Evolutionary conservation across 2,888 invertebrate genomes (phyloP).

Genomic region (Xanthostigma xanthostigma): DNA sequence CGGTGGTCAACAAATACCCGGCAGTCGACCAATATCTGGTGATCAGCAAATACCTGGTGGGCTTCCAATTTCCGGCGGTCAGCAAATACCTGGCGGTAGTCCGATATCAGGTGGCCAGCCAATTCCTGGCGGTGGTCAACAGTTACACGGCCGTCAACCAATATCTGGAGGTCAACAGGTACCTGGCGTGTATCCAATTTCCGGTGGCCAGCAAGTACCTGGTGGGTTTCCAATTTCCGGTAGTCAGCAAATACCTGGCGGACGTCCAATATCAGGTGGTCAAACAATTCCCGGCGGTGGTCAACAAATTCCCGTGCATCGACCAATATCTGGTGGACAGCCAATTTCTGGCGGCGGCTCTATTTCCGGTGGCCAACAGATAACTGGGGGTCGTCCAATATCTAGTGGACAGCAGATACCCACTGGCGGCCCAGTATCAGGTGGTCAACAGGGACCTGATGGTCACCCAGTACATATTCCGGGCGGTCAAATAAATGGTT

Average conservation of each 20-base stretch:
- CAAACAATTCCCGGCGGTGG: too few species aligned
- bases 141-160: not conserved
- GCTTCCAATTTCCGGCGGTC: not conserved
- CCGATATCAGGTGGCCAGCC: too few species aligned
- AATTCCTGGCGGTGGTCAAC: not conserved
- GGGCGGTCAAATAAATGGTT: too few species aligned
- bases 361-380: too few species aligned
- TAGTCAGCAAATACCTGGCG: not conserved
- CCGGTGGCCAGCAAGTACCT: constrained; percentile 4
- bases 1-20: constrained; percentile 2
- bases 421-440: too few species aligned
- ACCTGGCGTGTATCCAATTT: not conserved
- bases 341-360: not conserved
- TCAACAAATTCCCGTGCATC: too few species aligned
- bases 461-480: not conserved
- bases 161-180: not conserved
- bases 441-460: too few species aligned
- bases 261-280: not conserved
- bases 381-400: not conserved
- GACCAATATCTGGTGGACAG: too few species aligned
- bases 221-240: not conserved
- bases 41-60: not conserved
- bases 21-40: not conserved
- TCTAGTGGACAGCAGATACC: not conserved
- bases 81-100: too few species aligned